Conservation (phyloP, 2,888 invertebrate species). For the Caenorhabditis doughertyi region DNA sequence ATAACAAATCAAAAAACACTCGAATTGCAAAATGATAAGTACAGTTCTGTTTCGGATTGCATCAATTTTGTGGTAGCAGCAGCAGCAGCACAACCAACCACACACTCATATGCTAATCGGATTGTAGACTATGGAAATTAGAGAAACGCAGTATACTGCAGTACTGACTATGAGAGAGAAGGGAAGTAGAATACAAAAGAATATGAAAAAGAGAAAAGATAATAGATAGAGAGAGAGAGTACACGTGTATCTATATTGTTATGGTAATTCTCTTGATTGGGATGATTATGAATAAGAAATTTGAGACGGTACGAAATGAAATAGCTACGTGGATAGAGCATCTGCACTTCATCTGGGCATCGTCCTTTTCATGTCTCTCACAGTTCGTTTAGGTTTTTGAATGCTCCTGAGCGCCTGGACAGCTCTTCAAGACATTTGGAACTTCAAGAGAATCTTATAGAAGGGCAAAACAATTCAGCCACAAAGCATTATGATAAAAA, state of each 20-base stretch:
- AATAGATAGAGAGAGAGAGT: constrained; percentile 11
- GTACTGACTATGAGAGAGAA: constrained; percentile 10
- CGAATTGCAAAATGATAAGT: neutral
- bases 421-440: too few relatives aligned
- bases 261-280: constrained; percentile 40
- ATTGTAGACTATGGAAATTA: constrained; percentile 35
- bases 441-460: too few relatives aligned
- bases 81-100: neutral
- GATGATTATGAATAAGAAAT: constrained; percentile 31
- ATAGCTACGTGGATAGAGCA: neutral
- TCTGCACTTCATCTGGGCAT: too few relatives aligned
- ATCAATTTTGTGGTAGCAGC: constrained; percentile 5
- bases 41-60: constrained; percentile 18
- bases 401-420: too few relatives aligned
- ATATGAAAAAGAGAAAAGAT: neutral
- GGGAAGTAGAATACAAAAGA: constrained; percentile 12
- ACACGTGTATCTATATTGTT: constrained; percentile 50
- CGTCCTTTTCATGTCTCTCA: too few relatives aligned
- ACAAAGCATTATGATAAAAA: too few relatives aligned
- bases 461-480: too few relatives aligned
- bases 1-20: constrained; percentile 27
- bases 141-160: constrained; percentile 36
- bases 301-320: constrained; percentile 1
- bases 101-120: constrained; percentile 48
- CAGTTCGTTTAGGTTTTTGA: too few relatives aligned